phyloP scores from a whole-genome alignment of 2,888 invertebrate genomes.

The Magallana nippona region DNA sequence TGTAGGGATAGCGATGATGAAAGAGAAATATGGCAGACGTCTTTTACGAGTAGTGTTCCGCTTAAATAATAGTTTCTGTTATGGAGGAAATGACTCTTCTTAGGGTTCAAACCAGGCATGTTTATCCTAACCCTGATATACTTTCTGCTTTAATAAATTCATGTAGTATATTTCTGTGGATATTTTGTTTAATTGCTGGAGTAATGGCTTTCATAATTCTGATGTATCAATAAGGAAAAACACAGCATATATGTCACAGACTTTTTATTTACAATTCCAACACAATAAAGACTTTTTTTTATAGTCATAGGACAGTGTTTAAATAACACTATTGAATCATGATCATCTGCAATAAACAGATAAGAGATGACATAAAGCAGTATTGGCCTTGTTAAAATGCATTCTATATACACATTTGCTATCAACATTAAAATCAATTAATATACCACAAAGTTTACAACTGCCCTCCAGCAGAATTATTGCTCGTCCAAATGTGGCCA shows the following conservation, averaged over 20 bases:
- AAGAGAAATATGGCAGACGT: too few relatives aligned
- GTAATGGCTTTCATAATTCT: too few relatives aligned
- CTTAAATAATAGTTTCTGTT: too few relatives aligned
- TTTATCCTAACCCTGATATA: too few relatives aligned
- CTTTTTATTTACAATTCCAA: constrained; percentile 33
- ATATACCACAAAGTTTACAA: not conserved
- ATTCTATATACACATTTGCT: constrained; percentile 16
- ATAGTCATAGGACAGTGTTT: constrained; percentile 4
- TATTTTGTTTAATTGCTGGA: too few relatives aligned
- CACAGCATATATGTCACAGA: not conserved
- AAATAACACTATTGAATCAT: constrained; percentile 12
- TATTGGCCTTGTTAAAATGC: constrained; percentile 15
- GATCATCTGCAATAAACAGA: constrained; percentile 30
- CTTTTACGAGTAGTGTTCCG: too few relatives aligned
- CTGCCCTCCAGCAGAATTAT: not conserved
- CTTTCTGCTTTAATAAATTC: too few relatives aligned
- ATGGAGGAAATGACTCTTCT: too few relatives aligned
- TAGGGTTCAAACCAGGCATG: too few relatives aligned
- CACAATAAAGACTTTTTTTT: constrained; percentile 7
- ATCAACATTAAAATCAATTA: not conserved
- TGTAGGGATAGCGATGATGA: too few relatives aligned
- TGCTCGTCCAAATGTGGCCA: not conserved
- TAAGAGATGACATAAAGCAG: constrained; percentile 2
- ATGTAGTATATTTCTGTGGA: too few relatives aligned
- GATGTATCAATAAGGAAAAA: too few relatives aligned